phyloP scores from a whole-genome alignment of 1,140 invertebrate genomes.

The Hermetia illucens region DNA sequence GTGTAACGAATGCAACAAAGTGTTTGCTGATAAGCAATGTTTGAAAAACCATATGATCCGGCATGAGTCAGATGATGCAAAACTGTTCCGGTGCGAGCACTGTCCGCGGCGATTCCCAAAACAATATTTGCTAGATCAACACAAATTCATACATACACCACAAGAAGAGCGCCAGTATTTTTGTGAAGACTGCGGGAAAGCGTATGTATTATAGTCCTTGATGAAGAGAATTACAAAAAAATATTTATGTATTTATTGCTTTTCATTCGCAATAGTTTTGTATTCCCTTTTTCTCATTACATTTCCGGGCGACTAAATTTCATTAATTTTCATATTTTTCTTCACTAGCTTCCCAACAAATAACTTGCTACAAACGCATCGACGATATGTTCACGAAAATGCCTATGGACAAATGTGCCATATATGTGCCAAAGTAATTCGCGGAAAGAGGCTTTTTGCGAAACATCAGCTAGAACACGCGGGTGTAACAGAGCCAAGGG shows the following conservation, averaged over 20 bases:
- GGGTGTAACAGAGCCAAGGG: conserved; percentile 19
- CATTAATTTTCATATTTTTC: not conserved
- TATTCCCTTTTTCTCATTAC: too few species aligned
- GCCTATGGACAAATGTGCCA: conserved; percentile 23
- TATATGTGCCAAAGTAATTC: conserved; percentile 25
- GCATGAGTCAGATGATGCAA: conserved; percentile 21
- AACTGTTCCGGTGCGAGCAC: conserved; percentile 19
- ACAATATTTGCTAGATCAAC: conserved; percentile 22
- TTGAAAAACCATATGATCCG: conserved; percentile 23
- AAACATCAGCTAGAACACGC: conserved; percentile 22
- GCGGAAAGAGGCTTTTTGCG: conserved; percentile 17
- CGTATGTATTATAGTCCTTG: conserved; percentile 8
- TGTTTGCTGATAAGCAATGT: conserved; percentile 23
- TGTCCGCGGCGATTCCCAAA: conserved; percentile 20
- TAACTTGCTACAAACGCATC: conserved; percentile 15
- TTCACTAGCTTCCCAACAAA: conserved; percentile 15
- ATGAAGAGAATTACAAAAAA: too few species aligned
- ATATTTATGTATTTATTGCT: too few species aligned
- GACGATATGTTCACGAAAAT: conserved; percentile 18
- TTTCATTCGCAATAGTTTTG: too few species aligned
- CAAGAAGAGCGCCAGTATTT: conserved; percentile 14
- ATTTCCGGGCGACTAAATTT: too few species aligned
- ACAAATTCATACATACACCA: conserved; percentile 15
- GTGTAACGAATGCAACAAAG: conserved; percentile 17
- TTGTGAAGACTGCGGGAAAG: conserved; percentile 16